Conservation (phyloP, 2,113 vertebrate genomes). For the Lipotes vexillifer region DNA sequence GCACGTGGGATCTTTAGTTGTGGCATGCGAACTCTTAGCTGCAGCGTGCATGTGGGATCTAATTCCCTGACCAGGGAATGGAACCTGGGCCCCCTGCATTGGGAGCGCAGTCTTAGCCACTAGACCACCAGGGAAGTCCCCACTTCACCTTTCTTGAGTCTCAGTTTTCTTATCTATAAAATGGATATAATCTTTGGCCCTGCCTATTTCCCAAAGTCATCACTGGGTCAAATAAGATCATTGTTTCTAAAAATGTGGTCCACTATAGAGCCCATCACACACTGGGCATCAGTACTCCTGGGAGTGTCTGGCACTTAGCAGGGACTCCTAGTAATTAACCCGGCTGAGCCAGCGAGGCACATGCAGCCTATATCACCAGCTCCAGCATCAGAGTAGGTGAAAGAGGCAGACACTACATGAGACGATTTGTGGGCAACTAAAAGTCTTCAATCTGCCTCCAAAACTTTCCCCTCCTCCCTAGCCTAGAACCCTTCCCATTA, state of each 20-base stretch:
- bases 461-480: neutral
- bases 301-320: neutral
- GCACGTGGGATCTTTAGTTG: too few relatives aligned
- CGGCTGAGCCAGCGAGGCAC: neutral
- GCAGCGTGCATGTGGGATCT: too few relatives aligned
- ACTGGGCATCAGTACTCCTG: neutral
- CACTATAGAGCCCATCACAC: neutral
- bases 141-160: neutral
- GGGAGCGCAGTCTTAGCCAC: too few relatives aligned
- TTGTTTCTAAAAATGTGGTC: neutral
- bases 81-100: too few relatives aligned
- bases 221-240: neutral
- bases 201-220: neutral
- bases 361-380: neutral
- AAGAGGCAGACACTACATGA: neutral
- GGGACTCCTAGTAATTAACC: neutral
- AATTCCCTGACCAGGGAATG: too few relatives aligned
- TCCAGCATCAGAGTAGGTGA: neutral
- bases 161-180: neutral
- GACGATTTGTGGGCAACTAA: neutral
- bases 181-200: neutral
- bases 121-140: too few relatives aligned
- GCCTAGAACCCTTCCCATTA: neutral
- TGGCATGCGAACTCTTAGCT: too few relatives aligned
- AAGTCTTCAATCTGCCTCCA: neutral